phyloP scores from a whole-genome alignment of 1,140 invertebrate genomes.

The Asbolus verrucosus region DNA sequence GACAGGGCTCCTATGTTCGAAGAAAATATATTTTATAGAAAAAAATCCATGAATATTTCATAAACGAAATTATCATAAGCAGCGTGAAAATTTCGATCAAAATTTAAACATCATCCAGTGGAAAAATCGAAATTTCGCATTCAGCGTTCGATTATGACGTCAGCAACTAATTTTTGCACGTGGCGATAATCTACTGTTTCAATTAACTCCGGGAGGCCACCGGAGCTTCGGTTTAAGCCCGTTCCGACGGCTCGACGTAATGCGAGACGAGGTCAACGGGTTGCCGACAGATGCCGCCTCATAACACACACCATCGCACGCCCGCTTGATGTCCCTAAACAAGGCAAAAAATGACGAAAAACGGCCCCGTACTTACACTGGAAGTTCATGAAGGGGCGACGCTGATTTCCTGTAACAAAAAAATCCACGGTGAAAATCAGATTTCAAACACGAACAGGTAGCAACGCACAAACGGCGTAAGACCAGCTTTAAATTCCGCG shows the following conservation, averaged over 20 bases:
- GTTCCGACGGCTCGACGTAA: no score
- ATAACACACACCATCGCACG: not conserved
- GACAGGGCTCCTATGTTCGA: constrained; percentile 1
- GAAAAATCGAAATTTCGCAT: not conserved
- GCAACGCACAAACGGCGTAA: no score
- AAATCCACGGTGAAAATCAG: no score
- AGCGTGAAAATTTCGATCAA: not conserved
- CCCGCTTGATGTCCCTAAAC: not conserved
- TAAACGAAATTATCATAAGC: constrained; percentile 23
- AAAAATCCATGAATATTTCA: constrained; percentile 20
- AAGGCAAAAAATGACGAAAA: not conserved
- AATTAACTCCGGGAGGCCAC: constrained; percentile 5
- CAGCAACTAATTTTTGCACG: no score
- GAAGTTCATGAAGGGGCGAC: no score
- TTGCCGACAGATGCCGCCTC: not conserved
- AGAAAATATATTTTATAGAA: constrained; percentile 1
- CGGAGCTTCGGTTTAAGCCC: no score
- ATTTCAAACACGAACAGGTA: no score
- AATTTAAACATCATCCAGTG: not conserved
- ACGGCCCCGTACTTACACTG: not conserved
- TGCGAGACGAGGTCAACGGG: not conserved
- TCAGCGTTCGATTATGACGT: not conserved
- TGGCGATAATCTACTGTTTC: not conserved
- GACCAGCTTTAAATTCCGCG: no score
- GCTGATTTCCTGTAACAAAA: no score